phyloP scores from a whole-genome alignment of 2,888 invertebrate genomes.

The Tinea semifulvella region DNA sequence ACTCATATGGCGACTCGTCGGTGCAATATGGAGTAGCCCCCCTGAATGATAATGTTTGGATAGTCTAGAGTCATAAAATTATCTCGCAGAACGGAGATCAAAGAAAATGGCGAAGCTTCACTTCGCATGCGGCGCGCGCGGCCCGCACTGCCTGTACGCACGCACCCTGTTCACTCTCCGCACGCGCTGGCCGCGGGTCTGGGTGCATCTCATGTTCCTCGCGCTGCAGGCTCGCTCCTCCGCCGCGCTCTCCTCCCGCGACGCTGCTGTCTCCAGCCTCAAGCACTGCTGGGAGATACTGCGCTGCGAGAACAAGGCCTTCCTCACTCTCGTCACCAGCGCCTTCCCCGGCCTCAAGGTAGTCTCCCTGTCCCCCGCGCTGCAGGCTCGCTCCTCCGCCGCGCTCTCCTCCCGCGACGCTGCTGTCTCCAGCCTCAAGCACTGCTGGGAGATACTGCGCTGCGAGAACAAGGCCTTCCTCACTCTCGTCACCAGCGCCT shows the following conservation, averaged over 20 bases:
- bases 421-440: no score
- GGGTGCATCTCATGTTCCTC: constrained; percentile 97
- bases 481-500: no score
- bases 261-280: constrained; percentile 82
- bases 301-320: constrained; percentile 89
- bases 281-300: constrained; percentile 96
- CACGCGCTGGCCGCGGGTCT: constrained; percentile 83
- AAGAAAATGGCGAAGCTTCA: constrained; percentile 89
- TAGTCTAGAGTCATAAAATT: no score
- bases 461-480: no score
- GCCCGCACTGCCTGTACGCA: constrained; percentile 87
- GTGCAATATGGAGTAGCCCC: no score
- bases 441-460: no score
- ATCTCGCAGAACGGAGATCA: constrained; percentile 74
- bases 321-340: constrained; percentile 90
- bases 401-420: no score
- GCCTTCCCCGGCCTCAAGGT: constrained; percentile 92
- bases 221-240: constrained; percentile 86
- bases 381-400: no score
- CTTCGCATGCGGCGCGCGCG: constrained; percentile 88
- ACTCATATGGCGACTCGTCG: no score
- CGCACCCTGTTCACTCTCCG: constrained; percentile 81
- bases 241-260: constrained; percentile 81
- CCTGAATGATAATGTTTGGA: no score
- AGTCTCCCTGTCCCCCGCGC: background rate